Base-by-base conservation (phyloP, 2,888 invertebrate species). In the Neocrepidodera transversa region DNA sequence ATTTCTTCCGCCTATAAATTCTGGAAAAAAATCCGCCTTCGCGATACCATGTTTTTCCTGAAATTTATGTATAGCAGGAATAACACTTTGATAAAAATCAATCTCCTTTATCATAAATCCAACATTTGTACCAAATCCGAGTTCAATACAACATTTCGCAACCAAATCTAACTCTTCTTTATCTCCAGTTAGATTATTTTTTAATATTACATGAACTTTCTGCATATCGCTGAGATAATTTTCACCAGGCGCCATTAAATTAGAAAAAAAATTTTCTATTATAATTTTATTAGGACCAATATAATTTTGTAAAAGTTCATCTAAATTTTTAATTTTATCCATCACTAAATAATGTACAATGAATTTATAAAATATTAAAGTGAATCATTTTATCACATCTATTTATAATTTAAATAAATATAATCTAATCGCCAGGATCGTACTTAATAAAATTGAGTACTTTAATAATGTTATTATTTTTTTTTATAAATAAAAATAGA, bases 61-160 rank as follows among this genome's bases (percentile, higher is more conserved):
- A 7, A 84, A 57, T 17, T 77, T 65, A 4, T 74, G 69, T 23
- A 83, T 76, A 8, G 73, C 69, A 1, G 83, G 82, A 0, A 80
- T 64, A 17, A 84, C 66, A 10, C 75, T 71, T 23, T 76, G 69
- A 60, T 84, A 85, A 38, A 83, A 76, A n/a, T 79, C 76, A 50
- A 79, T 80, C 70, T 85, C 84, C 2, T 83, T 81, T 1, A 73
- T 82, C 0, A 82, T 82, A 1, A 77, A 74, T 42, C 20, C 16
- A 6, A 5, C 1, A 2, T 23, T 53, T 7, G n/a, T 5, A 1
- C 52, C 40, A 11, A 43, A 17, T 3, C 13, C 16, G 1, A 17
- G 11, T 30, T 13, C 13, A 2, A 35, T 30, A 43, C 23, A 3
- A 32, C 42, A 53, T 32, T 53, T 53, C 6, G 43, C 43, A 18